These are phyloP conservation scores for Drosophila limbata DNA, from an alignment of 2,888 invertebrate genomes.

Conservation along the genomic window DNA sequence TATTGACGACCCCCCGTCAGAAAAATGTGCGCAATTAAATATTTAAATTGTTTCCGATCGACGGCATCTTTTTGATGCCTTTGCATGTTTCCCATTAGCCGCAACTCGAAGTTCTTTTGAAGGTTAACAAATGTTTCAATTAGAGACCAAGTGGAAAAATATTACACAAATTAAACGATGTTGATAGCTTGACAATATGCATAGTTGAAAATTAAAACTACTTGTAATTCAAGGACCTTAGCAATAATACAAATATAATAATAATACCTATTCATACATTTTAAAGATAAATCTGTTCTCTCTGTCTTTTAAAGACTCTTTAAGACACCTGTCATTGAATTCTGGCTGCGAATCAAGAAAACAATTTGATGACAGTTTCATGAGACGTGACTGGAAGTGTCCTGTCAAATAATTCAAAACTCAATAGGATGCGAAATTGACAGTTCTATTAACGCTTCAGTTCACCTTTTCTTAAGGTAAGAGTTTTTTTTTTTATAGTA, in stretches of 20 bases:
- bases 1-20: not conserved
- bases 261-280: not conserved
- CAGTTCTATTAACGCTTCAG: conserved; percentile 17
- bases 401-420: conserved; percentile 3
- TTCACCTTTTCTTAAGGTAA: not conserved
- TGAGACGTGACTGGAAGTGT: conserved; percentile 9
- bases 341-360: not conserved
- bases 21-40: conserved; percentile 51
- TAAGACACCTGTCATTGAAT: not conserved
- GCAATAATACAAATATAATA: too few species aligned
- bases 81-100: conserved; percentile 38
- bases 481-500: not conserved
- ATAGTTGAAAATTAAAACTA: not conserved
- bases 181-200: not conserved
- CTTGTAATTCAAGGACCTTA: not conserved
- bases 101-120: conserved; percentile 28
- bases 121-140: conserved; percentile 49
- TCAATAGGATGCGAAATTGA: conserved; percentile 17
- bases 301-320: not conserved
- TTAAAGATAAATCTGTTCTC: not conserved
- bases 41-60: conserved; percentile 52
- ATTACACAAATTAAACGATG: conserved; percentile 9
- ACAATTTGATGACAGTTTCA: not conserved
- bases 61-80: conserved; percentile 47
- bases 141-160: conserved; percentile 34